Base-by-base conservation (phyloP, 64 coral and sea anemone genomes). In the Platygyra sinensis region DNA sequence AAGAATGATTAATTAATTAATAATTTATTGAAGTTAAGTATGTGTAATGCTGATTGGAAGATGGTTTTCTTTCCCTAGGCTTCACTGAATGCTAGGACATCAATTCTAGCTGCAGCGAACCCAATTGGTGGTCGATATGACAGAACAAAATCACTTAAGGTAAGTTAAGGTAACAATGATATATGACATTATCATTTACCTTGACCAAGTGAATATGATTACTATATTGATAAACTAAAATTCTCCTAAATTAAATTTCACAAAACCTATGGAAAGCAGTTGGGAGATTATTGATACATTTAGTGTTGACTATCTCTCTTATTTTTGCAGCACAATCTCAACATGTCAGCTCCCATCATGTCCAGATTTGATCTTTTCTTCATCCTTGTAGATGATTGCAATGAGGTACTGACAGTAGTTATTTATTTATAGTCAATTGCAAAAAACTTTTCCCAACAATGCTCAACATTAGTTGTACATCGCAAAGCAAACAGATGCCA, bases 301-400 rank as follows among this genome's bases (percentile, higher is more conserved):
- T 46, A 46, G 0, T 57, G 54, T 57, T 57, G 8, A 4, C 3
- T 83, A 2, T 17, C 32, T 36, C 30, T 86, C 77, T 46, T 5
- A 46, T 46, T n/a, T 74, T 94, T 95, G 75, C 87, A 99, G 97
- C 97, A 99, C 81, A 99, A 99, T 65, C 69, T 99, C 6, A 99
- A 99, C 91, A 93, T 99, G 91, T 99, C 97, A 72, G 97, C 97
- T 75, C 97, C 97, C 9, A 95, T 99, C 55, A 99, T 99, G 97
- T 99, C 97, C 15, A 78, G 97, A 76, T 99, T 99, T 99, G 97
- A 99, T 73, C 86, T 99, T 52, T 99, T 99, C 80, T 99, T 99
- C 76, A 99, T 99, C 38, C 76, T 99, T 67, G 97, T 99, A 17
- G 97, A 99, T 87, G 97, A 99, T 29, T 95, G 97, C 75, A 99